Conservation (phyloP, 2,888 invertebrate species). For the Mesoligia furuncula region DNA sequence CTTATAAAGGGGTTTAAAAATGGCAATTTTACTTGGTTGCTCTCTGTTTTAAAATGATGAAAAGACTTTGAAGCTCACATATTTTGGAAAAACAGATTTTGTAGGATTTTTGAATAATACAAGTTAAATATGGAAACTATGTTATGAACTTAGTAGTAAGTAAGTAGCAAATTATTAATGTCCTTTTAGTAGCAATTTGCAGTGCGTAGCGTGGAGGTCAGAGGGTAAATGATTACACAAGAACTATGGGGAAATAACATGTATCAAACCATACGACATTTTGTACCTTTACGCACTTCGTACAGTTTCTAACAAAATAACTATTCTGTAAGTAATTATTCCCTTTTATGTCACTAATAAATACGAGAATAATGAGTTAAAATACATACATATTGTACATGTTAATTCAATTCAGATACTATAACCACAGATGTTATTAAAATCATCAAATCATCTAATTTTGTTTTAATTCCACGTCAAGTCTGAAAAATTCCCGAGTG, state of each 20-base stretch:
- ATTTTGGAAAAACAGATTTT: neutral
- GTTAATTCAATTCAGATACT: neutral
- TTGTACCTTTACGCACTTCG: constrained; percentile 11
- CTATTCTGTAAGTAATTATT: neutral
- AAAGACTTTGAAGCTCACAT: neutral
- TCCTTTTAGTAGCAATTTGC: constrained; percentile 42
- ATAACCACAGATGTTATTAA: too few relatives aligned
- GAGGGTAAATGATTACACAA: constrained; percentile 42
- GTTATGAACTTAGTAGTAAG: neutral
- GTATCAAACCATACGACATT: constrained; percentile 24
- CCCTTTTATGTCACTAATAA: too few relatives aligned
- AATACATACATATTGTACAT: too few relatives aligned
- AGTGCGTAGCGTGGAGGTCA: constrained; percentile 26
- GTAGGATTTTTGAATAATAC: neutral
- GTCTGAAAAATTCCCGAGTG: neutral
- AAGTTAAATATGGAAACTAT: neutral
- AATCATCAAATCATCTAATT: too few relatives aligned
- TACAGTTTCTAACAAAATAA: neutral
- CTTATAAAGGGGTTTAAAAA: neutral
- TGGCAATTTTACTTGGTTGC: neutral
- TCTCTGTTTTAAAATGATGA: neutral
- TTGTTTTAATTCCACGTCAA: neutral
- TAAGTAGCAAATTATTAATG: constrained; percentile 28
- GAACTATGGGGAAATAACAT: constrained; percentile 32
- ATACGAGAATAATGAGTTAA: too few relatives aligned